These are phyloP conservation scores for Decapterus maruadsi DNA, from an alignment of 2,797 vertebrate genomes.

Conservation along the genomic window DNA sequence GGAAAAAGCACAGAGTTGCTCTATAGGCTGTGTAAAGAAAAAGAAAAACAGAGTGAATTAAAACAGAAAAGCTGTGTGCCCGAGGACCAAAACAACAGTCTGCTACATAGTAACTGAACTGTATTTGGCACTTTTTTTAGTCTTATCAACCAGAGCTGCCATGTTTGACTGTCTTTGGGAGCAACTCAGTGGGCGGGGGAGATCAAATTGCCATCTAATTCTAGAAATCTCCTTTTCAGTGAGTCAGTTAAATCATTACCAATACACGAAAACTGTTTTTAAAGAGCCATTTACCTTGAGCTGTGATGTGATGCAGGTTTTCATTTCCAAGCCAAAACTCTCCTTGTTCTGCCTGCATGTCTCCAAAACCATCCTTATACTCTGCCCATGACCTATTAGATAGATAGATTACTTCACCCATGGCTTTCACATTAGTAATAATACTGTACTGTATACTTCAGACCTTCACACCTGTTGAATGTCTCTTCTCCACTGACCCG, in stretches of 20 bases:
- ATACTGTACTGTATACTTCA: neutral
- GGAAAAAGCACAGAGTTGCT: too few relatives aligned
- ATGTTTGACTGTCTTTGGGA: too few relatives aligned
- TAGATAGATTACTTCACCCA: neutral
- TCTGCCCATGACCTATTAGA: slow-evolving; percentile 89
- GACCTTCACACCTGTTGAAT: slow-evolving; percentile 88
- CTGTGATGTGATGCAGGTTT: slow-evolving; percentile 91
- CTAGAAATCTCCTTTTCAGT: neutral
- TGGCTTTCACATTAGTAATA: neutral
- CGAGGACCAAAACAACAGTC: too few relatives aligned
- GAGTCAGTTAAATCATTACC: neutral
- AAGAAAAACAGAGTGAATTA: too few relatives aligned
- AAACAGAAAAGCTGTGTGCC: too few relatives aligned
- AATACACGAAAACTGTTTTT: neutral
- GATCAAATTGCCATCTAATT: too few relatives aligned
- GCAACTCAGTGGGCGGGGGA: too few relatives aligned
- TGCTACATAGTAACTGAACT: too few relatives aligned
- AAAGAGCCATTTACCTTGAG: slow-evolving; percentile 85
- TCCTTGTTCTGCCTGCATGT: slow-evolving; percentile 85
- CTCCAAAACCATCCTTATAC: slow-evolving; percentile 95
- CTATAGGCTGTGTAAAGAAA: too few relatives aligned
- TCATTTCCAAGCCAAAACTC: slow-evolving; percentile 98
- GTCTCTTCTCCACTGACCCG: slow-evolving; percentile 87
- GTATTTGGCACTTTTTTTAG: too few relatives aligned
- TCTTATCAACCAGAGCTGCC: too few relatives aligned